phyloP scores from a whole-genome alignment of 1,140 invertebrate genomes.

The Himalopsyche phryganea region DNA sequence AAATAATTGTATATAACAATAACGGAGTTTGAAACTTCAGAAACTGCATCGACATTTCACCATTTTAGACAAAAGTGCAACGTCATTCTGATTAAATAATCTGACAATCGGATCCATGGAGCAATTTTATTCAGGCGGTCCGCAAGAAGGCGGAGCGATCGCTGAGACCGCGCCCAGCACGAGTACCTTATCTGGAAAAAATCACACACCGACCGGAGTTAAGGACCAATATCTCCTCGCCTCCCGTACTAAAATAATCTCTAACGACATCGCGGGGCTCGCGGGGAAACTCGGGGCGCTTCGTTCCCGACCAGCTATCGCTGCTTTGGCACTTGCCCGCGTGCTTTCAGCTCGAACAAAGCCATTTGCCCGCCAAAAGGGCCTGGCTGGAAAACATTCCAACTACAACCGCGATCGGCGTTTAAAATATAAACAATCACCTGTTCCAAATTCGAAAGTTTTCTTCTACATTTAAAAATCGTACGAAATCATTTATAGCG shows the following conservation, averaged over 20 bases:
- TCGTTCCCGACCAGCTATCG: constrained; percentile 4
- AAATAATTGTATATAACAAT: too few species aligned
- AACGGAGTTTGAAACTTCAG: too few species aligned
- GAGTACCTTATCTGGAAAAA: constrained; percentile 22
- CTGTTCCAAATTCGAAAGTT: too few species aligned
- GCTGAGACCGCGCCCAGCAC: background rate
- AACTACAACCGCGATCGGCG: background rate
- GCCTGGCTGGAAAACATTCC: background rate
- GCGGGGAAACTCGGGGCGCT: background rate
- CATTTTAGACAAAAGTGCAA: too few species aligned
- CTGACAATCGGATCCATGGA: too few species aligned
- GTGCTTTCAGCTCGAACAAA: constrained; percentile 19
- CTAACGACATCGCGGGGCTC: constrained; percentile 13
- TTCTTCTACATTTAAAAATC: too few species aligned
- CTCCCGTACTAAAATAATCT: constrained; percentile 3
- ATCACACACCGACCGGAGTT: constrained; percentile 4
- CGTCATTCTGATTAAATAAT: too few species aligned
- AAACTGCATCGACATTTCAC: too few species aligned
- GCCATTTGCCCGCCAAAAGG: constrained; percentile 7
- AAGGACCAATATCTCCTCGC: constrained; percentile 4
- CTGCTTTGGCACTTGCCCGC: constrained; percentile 25
- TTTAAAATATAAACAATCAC: background rate
- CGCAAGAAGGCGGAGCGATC: constrained; percentile 3
- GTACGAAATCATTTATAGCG: too few species aligned
- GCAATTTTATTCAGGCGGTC: too few species aligned